Percentiles rank a stretch among this genome's conserved stretches.
Conservation (phyloP, 2,113 vertebrate species). For the Dicrurus megarhynchus region DNA sequence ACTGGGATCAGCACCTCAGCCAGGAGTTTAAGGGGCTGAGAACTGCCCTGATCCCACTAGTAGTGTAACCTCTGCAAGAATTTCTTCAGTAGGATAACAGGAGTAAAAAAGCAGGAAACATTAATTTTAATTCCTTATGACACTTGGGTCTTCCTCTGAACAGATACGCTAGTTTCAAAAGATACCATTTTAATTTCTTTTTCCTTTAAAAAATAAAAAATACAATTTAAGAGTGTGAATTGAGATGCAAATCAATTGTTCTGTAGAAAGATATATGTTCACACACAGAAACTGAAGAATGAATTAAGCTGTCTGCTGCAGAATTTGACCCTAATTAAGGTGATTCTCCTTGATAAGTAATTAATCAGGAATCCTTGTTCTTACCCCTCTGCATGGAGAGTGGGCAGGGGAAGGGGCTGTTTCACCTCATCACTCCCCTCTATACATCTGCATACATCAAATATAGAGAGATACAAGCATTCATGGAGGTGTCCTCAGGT, state of each 20-base stretch:
- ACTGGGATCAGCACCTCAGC: not conserved
- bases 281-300: not conserved
- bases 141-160: not conserved
- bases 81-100: not conserved
- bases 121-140: not conserved
- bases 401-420: not conserved
- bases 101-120: not conserved
- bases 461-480: not conserved
- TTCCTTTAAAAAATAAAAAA: not conserved
- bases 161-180: not conserved
- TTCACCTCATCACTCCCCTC: not conserved
- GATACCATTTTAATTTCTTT: not conserved
- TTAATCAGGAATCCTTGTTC: constrained; percentile 72
- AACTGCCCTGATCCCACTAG: not conserved
- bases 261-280: not conserved
- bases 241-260: not conserved
- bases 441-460: rapidly evolving
- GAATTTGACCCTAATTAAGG: constrained; percentile 73
- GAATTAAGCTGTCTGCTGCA: constrained; percentile 8
- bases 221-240: not conserved
- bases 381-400: not conserved
- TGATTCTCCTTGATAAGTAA: constrained; percentile 78
- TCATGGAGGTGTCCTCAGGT: not conserved
- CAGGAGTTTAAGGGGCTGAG: not conserved
- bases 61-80: not conserved